phyloP scores from a whole-genome alignment of 2,888 invertebrate genomes.

The Neoascia interrupta region DNA sequence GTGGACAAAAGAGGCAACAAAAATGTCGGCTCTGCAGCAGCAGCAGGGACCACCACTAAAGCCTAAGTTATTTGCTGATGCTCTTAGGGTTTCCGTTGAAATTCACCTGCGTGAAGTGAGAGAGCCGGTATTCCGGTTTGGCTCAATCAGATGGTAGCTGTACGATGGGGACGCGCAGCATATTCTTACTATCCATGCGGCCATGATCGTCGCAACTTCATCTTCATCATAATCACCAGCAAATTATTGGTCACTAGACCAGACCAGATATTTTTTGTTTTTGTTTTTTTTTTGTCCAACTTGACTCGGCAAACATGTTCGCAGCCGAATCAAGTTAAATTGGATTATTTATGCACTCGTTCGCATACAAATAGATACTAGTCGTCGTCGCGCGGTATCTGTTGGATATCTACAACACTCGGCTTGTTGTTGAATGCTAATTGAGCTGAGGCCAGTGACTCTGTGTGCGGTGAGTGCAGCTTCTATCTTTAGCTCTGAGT shows the following conservation, averaged over 20 bases:
- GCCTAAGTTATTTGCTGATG: slow-evolving; percentile 18
- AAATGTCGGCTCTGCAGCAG: slow-evolving; percentile 9
- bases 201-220: slow-evolving; percentile 16
- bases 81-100: background rate
- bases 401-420: slow-evolving; percentile 30
- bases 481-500: slow-evolving; percentile 31
- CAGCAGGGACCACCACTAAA: slow-evolving; percentile 45
- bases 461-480: background rate
- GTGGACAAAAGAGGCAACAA: background rate
- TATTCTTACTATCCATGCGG: slow-evolving; percentile 13
- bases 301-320: slow-evolving; percentile 32
- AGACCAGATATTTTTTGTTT: slow-evolving; percentile 30
- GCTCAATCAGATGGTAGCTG: slow-evolving; percentile 36
- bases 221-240: slow-evolving; percentile 36
- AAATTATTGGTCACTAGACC: slow-evolving; percentile 68
- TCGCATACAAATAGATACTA: slow-evolving; percentile 21
- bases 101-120: slow-evolving; percentile 13
- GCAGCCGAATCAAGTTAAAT: slow-evolving; percentile 64
- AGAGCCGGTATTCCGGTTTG: slow-evolving; percentile 21
- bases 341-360: slow-evolving; percentile 64
- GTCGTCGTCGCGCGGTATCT: slow-evolving; percentile 9
- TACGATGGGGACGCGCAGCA: slow-evolving; percentile 9
- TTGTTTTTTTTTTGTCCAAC: background rate
- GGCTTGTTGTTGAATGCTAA: slow-evolving; percentile 56
- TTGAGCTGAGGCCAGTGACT: slow-evolving; percentile 61